A percentile compares a stretch with the other conserved stretches of the same genome.
Conservation (phyloP, 2,888 invertebrate genomes). For the Oithona nana region DNA sequence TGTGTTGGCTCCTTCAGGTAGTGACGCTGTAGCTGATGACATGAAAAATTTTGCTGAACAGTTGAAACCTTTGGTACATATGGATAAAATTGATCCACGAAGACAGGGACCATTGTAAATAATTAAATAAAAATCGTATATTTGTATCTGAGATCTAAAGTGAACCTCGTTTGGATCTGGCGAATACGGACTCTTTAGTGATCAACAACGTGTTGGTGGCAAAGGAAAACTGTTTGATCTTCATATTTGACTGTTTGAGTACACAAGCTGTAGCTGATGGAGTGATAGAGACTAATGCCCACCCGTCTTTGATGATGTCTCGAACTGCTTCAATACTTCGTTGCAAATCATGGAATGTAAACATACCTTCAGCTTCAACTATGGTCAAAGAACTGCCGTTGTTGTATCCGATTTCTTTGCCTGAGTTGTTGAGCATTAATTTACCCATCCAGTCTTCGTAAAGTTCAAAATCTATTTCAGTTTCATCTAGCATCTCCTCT, state of each 20-base stretch:
- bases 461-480: no score
- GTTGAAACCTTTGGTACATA: conserved; percentile 66
- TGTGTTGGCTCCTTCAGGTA: conserved; percentile 68
- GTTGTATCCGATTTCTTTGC: no score
- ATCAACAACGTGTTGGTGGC: background rate
- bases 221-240: background rate
- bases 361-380: background rate
- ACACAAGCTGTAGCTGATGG: background rate
- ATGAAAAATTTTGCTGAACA: conserved; percentile 89
- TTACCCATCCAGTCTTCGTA: background rate
- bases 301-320: no score
- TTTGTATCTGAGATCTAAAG: no score
- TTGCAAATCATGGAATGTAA: no score
- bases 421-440: no score
- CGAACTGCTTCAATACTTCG: no score
- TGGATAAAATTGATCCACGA: conserved; percentile 73
- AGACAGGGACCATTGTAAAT: conserved; percentile 20
- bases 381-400: no score
- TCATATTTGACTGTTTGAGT: background rate
- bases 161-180: background rate
- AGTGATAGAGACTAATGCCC: background rate
- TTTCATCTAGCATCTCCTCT: no score
- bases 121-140: background rate
- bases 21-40: conserved; percentile 86
- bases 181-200: background rate